These are phyloP conservation scores for Drosophila peninsularis DNA, from an alignment of 2,888 invertebrate genomes.

Conservation along the genomic window DNA sequence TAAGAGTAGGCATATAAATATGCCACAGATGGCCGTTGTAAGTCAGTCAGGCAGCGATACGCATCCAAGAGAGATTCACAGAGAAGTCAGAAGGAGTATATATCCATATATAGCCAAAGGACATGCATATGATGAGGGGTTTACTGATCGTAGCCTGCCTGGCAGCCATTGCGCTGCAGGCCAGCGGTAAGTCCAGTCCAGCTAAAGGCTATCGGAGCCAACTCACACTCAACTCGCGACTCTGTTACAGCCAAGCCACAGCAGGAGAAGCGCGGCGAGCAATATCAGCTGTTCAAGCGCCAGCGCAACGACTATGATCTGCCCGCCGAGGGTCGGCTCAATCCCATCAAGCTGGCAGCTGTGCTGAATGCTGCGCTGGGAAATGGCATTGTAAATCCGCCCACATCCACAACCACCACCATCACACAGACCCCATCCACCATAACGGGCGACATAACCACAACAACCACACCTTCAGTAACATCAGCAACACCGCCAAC, in stretches of 20 bases:
- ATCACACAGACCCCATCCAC: slow-evolving; percentile 1
- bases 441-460: background rate
- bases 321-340: slow-evolving; percentile 59
- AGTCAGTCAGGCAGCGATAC: slow-evolving; percentile 69
- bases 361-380: slow-evolving; percentile 24
- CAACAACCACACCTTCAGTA: background rate
- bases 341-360: slow-evolving; percentile 45
- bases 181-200: slow-evolving; percentile 49
- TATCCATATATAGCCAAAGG: slow-evolving; percentile 10
- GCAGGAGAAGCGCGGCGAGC: slow-evolving; percentile 31
- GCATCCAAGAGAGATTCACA: slow-evolving; percentile 50
- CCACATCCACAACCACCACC: slow-evolving; percentile 2
- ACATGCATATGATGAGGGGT: slow-evolving; percentile 58
- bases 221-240: background rate
- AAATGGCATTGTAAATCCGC: background rate
- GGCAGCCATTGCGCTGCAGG: slow-evolving; percentile 51
- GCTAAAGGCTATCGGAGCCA: background rate
- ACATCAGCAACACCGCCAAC: slow-evolving; percentile 14
- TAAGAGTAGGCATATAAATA: slow-evolving; percentile 68
- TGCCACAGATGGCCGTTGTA: slow-evolving; percentile 47
- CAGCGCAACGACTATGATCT: slow-evolving; percentile 40
- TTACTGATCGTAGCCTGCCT: slow-evolving; percentile 60
- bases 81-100: background rate
- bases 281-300: slow-evolving; percentile 47
- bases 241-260: slow-evolving; percentile 49